Base-by-base conservation (phyloP, 2,888 invertebrate genomes). In the Thereva nobilitata region DNA sequence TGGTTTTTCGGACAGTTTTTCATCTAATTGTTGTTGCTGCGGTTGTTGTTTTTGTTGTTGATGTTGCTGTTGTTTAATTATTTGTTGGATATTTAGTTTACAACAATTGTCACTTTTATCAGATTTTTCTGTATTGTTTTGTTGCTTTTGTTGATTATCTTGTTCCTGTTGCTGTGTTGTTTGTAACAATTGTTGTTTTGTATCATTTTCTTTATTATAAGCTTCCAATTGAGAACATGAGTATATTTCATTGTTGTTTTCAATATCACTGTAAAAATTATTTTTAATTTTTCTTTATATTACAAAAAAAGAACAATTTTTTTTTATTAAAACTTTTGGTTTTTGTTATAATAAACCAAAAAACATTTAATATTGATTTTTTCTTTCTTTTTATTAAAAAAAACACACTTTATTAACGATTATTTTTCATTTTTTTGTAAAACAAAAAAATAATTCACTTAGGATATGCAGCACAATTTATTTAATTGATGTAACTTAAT, bases 191-290 rank as follows among this genome's bases (percentile, higher is more conserved):
- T 38, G 4, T 50, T 50, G 40, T 4, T 10, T 59, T 47, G 49
- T 69, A 44, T 67, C 65, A 63, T 72, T 70, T 64, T 57, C 70
- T 64, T 72, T 74, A 69, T 73, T 73, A 73, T 75, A 76, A 76
- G 80, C 81, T 75, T 80, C 80, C 76, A 78, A 78, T 77, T 81
- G 81, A 72, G 77, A 78, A 76, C 78, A 77, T 73, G 81, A 80
- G 75, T 80, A 81, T 73, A 81, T 80, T 76, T 80, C 81, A 80
- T 80, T 74, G 76, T 79, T 77, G 75, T 80, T 80, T 75, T 81
- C 81, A 77, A 81, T 77, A 74, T 80, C 78, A 79, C 81, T 81
- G 78, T 70, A 81, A 79, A 44, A 64, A 63, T 47, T 67, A 47
- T 50, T 67, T 67, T 41, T 38, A 34, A 42, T 12, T 54, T 63